Evolutionary conservation across 1,140 invertebrate genomes (phyloP).

Genomic region (Lethrus apterus): DNA sequence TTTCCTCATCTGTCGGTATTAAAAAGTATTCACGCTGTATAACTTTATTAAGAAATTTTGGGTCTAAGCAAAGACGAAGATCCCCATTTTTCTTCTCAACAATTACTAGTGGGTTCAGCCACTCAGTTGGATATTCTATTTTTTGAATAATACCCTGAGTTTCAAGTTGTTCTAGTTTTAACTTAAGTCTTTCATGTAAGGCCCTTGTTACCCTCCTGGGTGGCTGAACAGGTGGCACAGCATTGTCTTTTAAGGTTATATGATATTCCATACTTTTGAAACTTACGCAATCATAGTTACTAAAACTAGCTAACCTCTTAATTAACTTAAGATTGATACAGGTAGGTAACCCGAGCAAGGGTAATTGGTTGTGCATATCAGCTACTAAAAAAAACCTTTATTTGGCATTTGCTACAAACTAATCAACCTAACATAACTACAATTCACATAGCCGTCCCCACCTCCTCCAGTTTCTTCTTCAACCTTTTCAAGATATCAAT

Average conservation of each 20-base stretch:
- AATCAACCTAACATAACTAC: too few species aligned
- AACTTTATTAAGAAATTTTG: constrained; percentile 38
- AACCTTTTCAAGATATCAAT: too few species aligned
- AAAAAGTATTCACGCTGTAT: constrained; percentile 34
- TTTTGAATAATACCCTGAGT: constrained; percentile 8
- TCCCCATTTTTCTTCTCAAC: constrained; percentile 34
- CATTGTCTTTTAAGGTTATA: constrained; percentile 6
- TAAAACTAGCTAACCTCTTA: too few species aligned
- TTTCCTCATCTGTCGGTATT: constrained; percentile 32
- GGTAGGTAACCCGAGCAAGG: too few species aligned
- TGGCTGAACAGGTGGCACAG: constrained; percentile 1
- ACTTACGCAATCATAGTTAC: too few species aligned
- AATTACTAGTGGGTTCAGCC: constrained; percentile 38
- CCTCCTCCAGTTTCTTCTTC: too few species aligned
- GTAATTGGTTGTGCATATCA: too few species aligned
- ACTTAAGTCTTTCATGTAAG: constrained; percentile 5
- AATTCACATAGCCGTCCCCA: too few species aligned
- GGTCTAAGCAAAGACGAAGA: constrained; percentile 41
- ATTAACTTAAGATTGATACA: too few species aligned
- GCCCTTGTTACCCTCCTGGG: constrained; percentile 5
- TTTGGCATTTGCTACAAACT: too few species aligned
- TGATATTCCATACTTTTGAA: too few species aligned
- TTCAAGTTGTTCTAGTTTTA: constrained; percentile 7
- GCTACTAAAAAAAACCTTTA: too few species aligned
- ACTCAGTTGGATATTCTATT: constrained; percentile 36